Conservation (phyloP, 2,888 invertebrate species). For the Harpalus rufipes region DNA sequence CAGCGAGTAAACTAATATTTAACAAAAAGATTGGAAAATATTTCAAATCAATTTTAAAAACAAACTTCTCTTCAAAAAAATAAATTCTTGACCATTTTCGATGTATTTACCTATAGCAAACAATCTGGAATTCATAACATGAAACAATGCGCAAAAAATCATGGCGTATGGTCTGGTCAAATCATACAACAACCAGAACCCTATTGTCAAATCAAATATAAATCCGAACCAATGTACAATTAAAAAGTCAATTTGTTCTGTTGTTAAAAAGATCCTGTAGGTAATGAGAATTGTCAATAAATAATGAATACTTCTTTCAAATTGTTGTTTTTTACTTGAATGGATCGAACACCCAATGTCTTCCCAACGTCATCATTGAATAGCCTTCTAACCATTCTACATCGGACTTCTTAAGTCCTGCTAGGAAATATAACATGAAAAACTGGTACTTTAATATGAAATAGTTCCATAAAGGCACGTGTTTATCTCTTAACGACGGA, state of each 20-base stretch:
- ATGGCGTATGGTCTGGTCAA: constrained; percentile 86
- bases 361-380: constrained; percentile 88
- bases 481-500: constrained; percentile 75
- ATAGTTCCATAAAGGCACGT: constrained; percentile 95
- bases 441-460: constrained; percentile 92
- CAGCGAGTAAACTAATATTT: constrained; percentile 55
- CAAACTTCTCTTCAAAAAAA: constrained; percentile 48
- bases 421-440: constrained; percentile 93
- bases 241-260: constrained; percentile 87
- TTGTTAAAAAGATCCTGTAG: constrained; percentile 83
- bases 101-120: constrained; percentile 88
- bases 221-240: constrained; percentile 94
- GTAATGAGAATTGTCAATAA: constrained; percentile 67
- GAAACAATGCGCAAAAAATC: constrained; percentile 88
- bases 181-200: constrained; percentile 89
- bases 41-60: constrained; percentile 60
- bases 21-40: constrained; percentile 60
- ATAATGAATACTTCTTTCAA: background rate
- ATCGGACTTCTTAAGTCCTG: constrained; percentile 93
- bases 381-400: constrained; percentile 94
- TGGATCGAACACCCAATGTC: constrained; percentile 92
- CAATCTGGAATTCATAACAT: constrained; percentile 93
- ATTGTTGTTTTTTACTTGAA: constrained; percentile 83
- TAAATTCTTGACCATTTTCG: background rate
- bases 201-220: constrained; percentile 89